phyloP scores from a whole-genome alignment of 2,888 invertebrate genomes.

The Gandaritis pyraliata region DNA sequence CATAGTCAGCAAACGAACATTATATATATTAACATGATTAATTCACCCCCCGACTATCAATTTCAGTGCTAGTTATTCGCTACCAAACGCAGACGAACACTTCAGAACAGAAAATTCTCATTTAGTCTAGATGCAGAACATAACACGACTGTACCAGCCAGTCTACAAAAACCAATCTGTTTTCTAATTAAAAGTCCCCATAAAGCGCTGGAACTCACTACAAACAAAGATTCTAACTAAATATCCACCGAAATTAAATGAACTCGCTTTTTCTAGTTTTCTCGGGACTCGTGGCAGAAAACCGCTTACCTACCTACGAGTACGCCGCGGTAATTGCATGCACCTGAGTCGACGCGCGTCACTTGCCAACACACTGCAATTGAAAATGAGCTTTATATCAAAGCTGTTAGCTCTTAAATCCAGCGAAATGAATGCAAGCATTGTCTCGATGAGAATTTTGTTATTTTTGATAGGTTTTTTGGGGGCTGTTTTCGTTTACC shows the following conservation, averaged over 20 bases:
- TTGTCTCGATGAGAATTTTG: neutral
- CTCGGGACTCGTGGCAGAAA: constrained; percentile 17
- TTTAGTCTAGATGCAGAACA: neutral
- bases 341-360: constrained; percentile 20
- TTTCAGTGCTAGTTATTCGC: no score
- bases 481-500: no score
- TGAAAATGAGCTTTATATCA: constrained; percentile 7
- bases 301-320: constrained; percentile 15
- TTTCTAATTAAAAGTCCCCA: constrained; percentile 18
- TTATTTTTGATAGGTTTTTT: no score
- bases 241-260: constrained; percentile 36
- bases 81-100: neutral
- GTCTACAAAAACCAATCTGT: constrained; percentile 1
- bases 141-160: neutral
- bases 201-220: constrained; percentile 8
- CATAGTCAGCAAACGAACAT: no score
- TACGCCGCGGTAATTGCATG: constrained; percentile 25
- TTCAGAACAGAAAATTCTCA: neutral
- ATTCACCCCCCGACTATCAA: no score
- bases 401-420: neutral
- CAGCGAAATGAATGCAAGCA: constrained; percentile 13
- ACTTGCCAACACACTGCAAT: neutral
- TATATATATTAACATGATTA: no score
- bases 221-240: constrained; percentile 33
- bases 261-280: constrained; percentile 31